Conservation (phyloP, 2,797 vertebrate genomes). For the Dermochelys coriacea region DNA sequence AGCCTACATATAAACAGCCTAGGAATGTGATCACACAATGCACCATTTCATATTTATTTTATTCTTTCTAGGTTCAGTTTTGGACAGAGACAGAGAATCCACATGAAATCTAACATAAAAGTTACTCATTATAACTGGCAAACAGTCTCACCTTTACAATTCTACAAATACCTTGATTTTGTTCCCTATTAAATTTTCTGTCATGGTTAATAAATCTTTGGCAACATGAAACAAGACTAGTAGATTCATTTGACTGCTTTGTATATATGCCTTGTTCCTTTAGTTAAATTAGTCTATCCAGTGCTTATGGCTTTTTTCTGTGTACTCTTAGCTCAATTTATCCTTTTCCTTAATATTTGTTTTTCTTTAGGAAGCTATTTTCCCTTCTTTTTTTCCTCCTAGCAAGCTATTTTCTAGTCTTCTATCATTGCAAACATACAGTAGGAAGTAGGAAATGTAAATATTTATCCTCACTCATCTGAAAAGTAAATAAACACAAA, state of each 20-base stretch:
- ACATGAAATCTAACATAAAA: constrained; percentile 44
- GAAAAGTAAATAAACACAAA: constrained; percentile 38
- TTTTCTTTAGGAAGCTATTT: constrained; percentile 17
- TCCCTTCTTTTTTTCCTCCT: neutral
- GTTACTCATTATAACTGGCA: constrained; percentile 41
- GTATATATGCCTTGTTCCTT: constrained; percentile 41
- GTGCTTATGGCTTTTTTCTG: constrained; percentile 50
- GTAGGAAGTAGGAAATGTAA: neutral
- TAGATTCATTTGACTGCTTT: constrained; percentile 69
- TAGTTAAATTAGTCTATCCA: constrained; percentile 37
- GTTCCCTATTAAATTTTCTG: constrained; percentile 69
- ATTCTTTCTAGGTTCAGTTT: constrained; percentile 45
- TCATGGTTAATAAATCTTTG: constrained; percentile 73
- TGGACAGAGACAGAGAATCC: constrained; percentile 22
- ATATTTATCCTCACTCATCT: constrained; percentile 3
- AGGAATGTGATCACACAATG: constrained; percentile 68
- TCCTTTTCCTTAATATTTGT: constrained; percentile 10
- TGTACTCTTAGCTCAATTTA: constrained; percentile 37
- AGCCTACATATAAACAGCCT: constrained; percentile 76
- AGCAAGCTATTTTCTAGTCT: constrained; percentile 9
- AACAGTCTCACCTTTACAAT: constrained; percentile 37
- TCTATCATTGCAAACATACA: constrained; percentile 32
- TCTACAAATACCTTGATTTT: constrained; percentile 67
- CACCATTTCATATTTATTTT: constrained; percentile 71
- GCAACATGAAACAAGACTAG: constrained; percentile 57